These are phyloP conservation scores for Psittacus erithacus DNA, from an alignment of 2,113 vertebrate genomes.

Conservation along the genomic window DNA sequence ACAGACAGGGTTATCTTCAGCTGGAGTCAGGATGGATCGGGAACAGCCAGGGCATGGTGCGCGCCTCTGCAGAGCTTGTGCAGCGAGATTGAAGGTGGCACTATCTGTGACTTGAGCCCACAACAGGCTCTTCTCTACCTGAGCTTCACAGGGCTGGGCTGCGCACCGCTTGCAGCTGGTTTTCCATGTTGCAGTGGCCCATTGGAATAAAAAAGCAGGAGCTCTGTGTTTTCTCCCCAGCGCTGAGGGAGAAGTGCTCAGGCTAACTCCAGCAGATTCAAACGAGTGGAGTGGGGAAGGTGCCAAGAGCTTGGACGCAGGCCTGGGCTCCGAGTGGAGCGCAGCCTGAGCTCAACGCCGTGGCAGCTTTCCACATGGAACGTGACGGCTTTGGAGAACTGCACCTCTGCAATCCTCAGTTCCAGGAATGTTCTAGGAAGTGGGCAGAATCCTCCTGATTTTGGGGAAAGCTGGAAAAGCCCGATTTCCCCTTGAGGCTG, in stretches of 20 bases:
- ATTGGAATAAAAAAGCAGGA: not conserved
- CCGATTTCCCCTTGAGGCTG: not conserved
- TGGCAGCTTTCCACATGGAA: constrained; percentile 40
- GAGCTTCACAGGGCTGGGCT: not conserved
- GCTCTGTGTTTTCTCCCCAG: not conserved
- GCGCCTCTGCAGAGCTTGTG: not conserved
- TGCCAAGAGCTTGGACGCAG: constrained; percentile 6
- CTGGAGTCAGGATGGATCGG: not conserved
- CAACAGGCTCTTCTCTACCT: not conserved
- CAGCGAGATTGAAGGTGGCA: not conserved
- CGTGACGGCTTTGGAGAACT: not conserved
- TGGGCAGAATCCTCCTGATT: constrained; percentile 18
- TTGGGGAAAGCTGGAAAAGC: not conserved
- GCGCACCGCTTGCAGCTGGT: fast-evolving
- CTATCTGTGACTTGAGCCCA: not conserved
- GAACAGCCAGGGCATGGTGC: not conserved
- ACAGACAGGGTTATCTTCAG: not conserved
- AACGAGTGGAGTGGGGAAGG: not conserved
- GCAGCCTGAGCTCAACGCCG: not conserved
- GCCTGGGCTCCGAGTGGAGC: not conserved
- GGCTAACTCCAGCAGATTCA: not conserved
- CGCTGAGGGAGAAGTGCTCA: not conserved
- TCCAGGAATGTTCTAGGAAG: constrained; percentile 71
- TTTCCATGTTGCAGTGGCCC: not conserved
- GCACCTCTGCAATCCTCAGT: constrained; percentile 13